Conservation (phyloP, 2,888 invertebrate species). For the Pyrocoelia pectoralis region DNA sequence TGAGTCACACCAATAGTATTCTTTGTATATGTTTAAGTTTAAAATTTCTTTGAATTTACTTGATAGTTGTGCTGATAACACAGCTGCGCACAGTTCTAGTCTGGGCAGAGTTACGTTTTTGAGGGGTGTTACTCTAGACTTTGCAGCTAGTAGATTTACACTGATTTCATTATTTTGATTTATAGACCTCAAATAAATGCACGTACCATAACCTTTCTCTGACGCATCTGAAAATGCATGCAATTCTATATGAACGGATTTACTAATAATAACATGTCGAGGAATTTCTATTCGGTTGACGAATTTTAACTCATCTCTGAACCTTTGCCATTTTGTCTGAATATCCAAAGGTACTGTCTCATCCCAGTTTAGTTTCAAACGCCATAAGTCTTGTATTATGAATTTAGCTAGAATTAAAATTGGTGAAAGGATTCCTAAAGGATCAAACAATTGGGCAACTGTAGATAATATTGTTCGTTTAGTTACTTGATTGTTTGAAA, state of each 20-base stretch:
- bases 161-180: background rate
- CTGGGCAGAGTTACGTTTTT: background rate
- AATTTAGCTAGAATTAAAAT: slow-evolving; percentile 21
- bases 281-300: background rate
- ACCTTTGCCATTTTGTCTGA: slow-evolving; percentile 16
- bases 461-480: slow-evolving; percentile 28
- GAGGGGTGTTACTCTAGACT: background rate
- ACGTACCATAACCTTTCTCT: slow-evolving; percentile 1
- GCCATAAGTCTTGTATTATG: slow-evolving; percentile 27
- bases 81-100: background rate
- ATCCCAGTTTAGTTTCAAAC: slow-evolving; percentile 15
- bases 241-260: background rate
- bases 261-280: background rate
- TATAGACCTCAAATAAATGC: slow-evolving; percentile 5
- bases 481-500: background rate
- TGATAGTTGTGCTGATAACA: background rate
- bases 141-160: background rate
- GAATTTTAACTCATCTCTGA: slow-evolving; percentile 9
- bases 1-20: slow-evolving; percentile 15
- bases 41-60: background rate
- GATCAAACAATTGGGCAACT: slow-evolving; percentile 24
- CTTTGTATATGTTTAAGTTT: background rate
- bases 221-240: slow-evolving; percentile 2
- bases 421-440: slow-evolving; percentile 23
- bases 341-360: slow-evolving; percentile 16